Percentiles rank a stretch among this genome's conserved stretches.
Evolutionary conservation across 2,888 invertebrate species (phyloP).

Genomic region (Auanema freiburgensis): DNA sequence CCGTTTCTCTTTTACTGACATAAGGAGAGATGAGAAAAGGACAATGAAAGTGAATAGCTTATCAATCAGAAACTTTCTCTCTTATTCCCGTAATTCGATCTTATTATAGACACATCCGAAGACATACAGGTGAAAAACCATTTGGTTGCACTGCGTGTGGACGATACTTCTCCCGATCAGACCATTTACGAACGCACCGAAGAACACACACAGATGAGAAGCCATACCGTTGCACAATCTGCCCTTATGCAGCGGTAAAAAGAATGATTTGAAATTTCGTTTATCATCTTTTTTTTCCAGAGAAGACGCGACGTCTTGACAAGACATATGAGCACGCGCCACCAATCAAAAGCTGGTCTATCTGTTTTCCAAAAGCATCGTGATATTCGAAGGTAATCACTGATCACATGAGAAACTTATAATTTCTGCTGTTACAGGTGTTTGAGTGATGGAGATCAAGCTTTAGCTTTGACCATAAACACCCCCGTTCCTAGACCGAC

Average conservation of each 20-base stretch:
- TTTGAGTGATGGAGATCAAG: constrained; percentile 18
- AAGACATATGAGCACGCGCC: constrained; percentile 60
- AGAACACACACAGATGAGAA: constrained; percentile 62
- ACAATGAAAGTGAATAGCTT: too few relatives aligned
- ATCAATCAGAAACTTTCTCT: too few relatives aligned
- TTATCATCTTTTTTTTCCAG: constrained; percentile 31
- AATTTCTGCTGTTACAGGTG: constrained; percentile 2
- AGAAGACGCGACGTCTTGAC: constrained; percentile 59
- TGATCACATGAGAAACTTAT: neutral
- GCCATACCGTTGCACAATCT: constrained; percentile 57
- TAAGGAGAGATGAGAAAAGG: too few relatives aligned
- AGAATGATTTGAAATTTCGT: neutral
- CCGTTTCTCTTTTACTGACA: too few relatives aligned
- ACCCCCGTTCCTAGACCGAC: neutral
- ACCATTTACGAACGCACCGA: constrained; percentile 53
- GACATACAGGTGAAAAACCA: constrained; percentile 63
- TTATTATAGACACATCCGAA: constrained; percentile 50
- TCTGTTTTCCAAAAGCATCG: constrained; percentile 35
- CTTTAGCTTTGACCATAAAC: neutral
- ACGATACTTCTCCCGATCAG: constrained; percentile 56
- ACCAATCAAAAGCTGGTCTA: constrained; percentile 44
- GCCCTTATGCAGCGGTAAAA: constrained; percentile 57
- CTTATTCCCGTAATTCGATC: neutral
- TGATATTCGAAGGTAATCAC: constrained; percentile 30
- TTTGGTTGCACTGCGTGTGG: constrained; percentile 59